These are phyloP conservation scores for Mimachlamys varia DNA, from an alignment of 2,888 invertebrate genomes.

Conservation along the genomic window DNA sequence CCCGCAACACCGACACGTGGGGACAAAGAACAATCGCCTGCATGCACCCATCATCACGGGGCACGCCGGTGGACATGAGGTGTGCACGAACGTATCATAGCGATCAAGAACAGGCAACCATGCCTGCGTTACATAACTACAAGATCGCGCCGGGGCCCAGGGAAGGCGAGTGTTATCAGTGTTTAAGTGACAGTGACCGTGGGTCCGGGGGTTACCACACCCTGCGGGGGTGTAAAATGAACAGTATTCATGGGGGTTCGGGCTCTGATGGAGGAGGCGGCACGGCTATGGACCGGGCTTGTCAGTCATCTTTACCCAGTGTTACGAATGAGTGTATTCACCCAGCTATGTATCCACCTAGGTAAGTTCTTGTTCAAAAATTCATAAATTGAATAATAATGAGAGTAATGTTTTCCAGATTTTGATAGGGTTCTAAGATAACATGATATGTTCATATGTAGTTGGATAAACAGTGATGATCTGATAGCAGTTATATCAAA, in stretches of 20 bases:
- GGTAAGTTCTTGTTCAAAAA: constrained; percentile 37
- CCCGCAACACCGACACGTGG: constrained; percentile 49
- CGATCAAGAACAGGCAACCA: constrained; percentile 50
- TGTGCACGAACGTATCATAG: constrained; percentile 51
- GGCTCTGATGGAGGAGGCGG: constrained; percentile 61
- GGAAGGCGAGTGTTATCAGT: constrained; percentile 60
- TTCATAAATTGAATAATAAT: too few species aligned
- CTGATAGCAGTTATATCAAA: too few species aligned
- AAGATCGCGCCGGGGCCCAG: constrained; percentile 56
- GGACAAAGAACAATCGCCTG: constrained; percentile 51
- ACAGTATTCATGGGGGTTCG: constrained; percentile 59
- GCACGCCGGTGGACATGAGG: constrained; percentile 57
- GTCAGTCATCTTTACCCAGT: constrained; percentile 83
- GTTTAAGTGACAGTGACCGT: constrained; percentile 56
- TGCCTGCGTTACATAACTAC: constrained; percentile 62
- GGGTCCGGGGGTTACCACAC: constrained; percentile 53
- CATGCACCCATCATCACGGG: constrained; percentile 55
- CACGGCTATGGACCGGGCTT: constrained; percentile 82
- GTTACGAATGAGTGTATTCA: constrained; percentile 67
- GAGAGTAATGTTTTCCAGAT: too few species aligned
- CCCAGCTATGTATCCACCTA: constrained; percentile 45
- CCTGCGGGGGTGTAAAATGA: constrained; percentile 37
- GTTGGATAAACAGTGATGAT: too few species aligned
- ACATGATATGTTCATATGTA: too few species aligned
- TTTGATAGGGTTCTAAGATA: too few species aligned